Base-by-base conservation (phyloP, 92 coral and sea anemone species). In the Epizoanthus rinbou region DNA sequence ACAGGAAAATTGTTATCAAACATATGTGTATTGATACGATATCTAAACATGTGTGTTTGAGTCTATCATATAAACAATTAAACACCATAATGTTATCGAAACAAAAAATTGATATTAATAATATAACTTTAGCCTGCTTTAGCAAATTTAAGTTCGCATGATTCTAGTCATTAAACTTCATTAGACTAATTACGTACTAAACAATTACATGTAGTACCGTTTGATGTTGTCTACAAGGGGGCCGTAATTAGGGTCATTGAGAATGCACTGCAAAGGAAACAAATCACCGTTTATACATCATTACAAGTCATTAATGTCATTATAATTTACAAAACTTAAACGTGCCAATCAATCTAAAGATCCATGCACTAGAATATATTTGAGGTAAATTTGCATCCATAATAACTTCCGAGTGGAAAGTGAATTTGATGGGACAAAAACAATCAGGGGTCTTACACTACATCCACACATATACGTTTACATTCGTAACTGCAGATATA, bases 191-290 rank as follows among this genome's bases (percentile, higher is more conserved):
- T 66, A 69, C 11, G 24, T 60, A 80, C 75, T 11, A 50, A 50
- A 50, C 54, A 10, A 50, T 50, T 50, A 28, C 31, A 28, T 0
- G 1, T 43, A 50, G 54, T 91, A 96, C 99, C 95, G 95, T 86
- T 96, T 96, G 66, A 96, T 96, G 75, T 90, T 94, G 89, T 96
- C 99, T 53, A 93, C 90, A 78, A 94, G 86, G 18, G 99, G 99
- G 31, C 99, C 99, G 86, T 91, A 94, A 80, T 96, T 92, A 45
- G 97, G 97, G 76, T 96, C 99, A 75, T 90, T 94, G 57, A 92
- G 89, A 19, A 96, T 88, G 60, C 99, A 96, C 98, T 95, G 60
- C 11, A 74, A 59, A 54, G 31, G 33, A 25, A 64, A 33, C 54
- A 76, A 66, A 85, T 14, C 43, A 76, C 10, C 11, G 8, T 5